Evolutionary conservation across 2,113 vertebrate species (phyloP).

Genomic region (Stercorarius parasiticus): DNA sequence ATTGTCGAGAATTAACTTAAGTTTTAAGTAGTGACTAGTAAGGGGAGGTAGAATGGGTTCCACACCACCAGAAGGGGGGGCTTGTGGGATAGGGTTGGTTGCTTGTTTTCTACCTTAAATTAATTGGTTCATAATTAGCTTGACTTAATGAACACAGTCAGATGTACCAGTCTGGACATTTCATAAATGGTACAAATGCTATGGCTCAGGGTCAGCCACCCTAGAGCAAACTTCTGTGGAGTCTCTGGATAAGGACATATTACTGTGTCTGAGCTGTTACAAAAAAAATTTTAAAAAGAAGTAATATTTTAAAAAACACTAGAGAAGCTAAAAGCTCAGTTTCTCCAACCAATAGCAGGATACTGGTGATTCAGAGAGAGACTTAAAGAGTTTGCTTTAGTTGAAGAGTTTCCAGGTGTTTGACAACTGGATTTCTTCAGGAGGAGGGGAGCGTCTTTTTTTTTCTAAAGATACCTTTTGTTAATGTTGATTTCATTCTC

Average conservation of each 20-base stretch:
- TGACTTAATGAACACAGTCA: background rate
- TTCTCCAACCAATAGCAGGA: background rate
- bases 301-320: background rate
- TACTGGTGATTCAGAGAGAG: background rate
- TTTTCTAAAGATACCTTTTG: background rate
- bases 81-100: rapidly evolving
- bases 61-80: rapidly evolving
- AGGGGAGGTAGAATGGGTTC: background rate
- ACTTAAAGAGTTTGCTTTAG: background rate
- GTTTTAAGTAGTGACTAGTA: background rate
- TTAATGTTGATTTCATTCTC: background rate
- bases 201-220: background rate
- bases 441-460: background rate
- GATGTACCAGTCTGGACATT: background rate
- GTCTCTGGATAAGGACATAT: background rate
- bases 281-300: background rate
- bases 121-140: background rate
- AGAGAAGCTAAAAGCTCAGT: background rate
- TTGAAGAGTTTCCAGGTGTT: background rate
- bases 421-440: background rate
- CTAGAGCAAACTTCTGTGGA: background rate
- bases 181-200: background rate
- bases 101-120: background rate
- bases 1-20: background rate
- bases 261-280: background rate